Conservation (phyloP, 1,140 invertebrate species). For the Heterodera schachtii region DNA sequence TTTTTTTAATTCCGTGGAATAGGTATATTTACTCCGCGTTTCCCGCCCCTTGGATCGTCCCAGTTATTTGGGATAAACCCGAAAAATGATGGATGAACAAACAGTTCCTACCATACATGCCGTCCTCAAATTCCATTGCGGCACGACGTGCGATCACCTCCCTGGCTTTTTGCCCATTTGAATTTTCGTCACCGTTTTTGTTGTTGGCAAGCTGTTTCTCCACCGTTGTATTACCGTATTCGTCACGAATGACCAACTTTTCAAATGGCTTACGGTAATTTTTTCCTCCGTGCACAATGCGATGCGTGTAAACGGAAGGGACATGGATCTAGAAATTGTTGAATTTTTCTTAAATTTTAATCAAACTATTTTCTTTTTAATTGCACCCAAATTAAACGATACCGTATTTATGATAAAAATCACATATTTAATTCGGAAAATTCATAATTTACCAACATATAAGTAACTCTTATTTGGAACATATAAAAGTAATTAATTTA, state of each 20-base stretch:
- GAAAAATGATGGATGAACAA: background rate
- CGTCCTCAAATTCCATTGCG: slow-evolving; percentile 91
- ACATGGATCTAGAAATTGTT: slow-evolving; percentile 52
- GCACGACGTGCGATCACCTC: slow-evolving; percentile 87
- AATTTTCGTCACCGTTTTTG: background rate
- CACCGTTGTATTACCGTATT: slow-evolving; percentile 17
- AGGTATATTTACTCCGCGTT: too few species aligned
- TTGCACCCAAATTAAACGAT: too few species aligned
- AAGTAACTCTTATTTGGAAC: too few species aligned
- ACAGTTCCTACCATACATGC: slow-evolving; percentile 83
- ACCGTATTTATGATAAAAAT: too few species aligned
- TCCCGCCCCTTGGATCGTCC: too few species aligned
- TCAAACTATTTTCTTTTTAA: background rate
- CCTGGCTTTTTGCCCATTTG: slow-evolving; percentile 72
- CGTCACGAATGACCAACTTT: slow-evolving; percentile 49
- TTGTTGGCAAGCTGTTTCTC: background rate
- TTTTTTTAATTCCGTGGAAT: too few species aligned
- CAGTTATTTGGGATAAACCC: too few species aligned
- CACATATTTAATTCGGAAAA: too few species aligned
- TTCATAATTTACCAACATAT: too few species aligned
- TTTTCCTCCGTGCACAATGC: slow-evolving; percentile 43
- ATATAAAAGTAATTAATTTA: too few species aligned
- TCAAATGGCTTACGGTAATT: slow-evolving; percentile 65
- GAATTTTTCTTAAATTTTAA: background rate
- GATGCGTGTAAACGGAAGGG: slow-evolving; percentile 59